phyloP scores from a whole-genome alignment of 2,113 vertebrate genomes.

The Elachura formosa region DNA sequence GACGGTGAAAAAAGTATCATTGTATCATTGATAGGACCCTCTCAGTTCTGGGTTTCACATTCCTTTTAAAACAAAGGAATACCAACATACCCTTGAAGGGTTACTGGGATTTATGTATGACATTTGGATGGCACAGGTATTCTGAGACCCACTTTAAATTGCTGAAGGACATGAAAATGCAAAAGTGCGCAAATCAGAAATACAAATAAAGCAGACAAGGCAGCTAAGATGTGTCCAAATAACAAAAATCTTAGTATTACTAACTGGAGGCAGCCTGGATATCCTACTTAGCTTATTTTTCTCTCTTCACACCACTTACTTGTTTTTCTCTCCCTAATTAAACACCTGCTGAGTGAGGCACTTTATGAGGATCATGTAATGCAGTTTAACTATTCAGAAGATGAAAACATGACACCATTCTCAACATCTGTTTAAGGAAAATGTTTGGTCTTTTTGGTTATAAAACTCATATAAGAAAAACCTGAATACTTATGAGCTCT shows the following conservation, averaged over 20 bases:
- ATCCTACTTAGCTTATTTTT: background rate
- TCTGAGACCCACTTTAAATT: background rate
- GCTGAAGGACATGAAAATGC: background rate
- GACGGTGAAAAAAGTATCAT: background rate
- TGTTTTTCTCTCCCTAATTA: background rate
- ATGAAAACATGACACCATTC: background rate
- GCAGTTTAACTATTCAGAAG: background rate
- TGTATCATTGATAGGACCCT: background rate
- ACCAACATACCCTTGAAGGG: background rate
- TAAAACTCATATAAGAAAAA: background rate
- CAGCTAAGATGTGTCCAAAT: background rate
- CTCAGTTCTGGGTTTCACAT: background rate
- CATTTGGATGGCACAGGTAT: background rate
- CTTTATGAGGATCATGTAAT: background rate
- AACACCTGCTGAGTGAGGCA: background rate
- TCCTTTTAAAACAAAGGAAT: background rate
- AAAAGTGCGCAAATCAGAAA: background rate
- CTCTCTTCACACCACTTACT: background rate
- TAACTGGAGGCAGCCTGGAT: background rate
- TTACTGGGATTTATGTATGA: background rate
- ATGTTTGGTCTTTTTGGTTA: background rate
- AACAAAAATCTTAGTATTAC: background rate
- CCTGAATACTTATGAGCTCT: background rate
- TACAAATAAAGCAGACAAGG: background rate
- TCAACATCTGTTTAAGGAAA: background rate